Evolutionary conservation across 1,140 invertebrate genomes (phyloP).

Genomic region (Drosophila gunungcola): DNA sequence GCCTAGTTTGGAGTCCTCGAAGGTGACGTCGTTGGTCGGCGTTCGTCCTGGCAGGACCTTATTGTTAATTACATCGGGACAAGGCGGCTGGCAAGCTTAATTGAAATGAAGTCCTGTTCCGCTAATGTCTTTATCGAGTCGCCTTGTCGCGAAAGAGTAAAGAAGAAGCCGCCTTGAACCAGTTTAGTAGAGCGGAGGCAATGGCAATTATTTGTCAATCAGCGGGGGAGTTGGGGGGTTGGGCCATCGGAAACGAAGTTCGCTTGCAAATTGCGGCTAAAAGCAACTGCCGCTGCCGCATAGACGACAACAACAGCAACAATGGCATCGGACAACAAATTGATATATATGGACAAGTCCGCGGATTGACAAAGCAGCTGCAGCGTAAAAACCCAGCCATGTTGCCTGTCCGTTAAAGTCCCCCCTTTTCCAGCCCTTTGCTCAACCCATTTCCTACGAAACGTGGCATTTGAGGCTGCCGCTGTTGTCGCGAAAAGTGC

Average conservation of each 20-base stretch:
- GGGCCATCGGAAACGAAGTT: conserved; percentile 50
- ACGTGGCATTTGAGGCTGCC: conserved; percentile 60
- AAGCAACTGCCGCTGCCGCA: conserved; percentile 52
- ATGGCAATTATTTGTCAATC: conserved; percentile 59
- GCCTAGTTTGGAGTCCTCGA: conserved; percentile 38
- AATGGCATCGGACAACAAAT: conserved; percentile 70
- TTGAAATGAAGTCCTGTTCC: conserved; percentile 55
- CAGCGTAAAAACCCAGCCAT: conserved; percentile 72
- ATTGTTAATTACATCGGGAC: conserved; percentile 57
- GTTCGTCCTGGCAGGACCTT: conserved; percentile 18
- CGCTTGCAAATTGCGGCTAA: conserved; percentile 64
- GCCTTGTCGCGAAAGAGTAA: not conserved
- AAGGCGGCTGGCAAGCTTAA: conserved; percentile 57
- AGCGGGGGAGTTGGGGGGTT: not conserved
- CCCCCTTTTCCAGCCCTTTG: not conserved
- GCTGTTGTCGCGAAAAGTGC: conserved; percentile 71
- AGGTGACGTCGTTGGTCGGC: conserved; percentile 53
- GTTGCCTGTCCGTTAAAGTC: conserved; percentile 59
- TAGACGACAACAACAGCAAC: conserved; percentile 25
- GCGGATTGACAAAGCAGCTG: conserved; percentile 78
- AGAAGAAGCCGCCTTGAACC: conserved; percentile 6
- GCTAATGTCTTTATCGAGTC: conserved; percentile 57
- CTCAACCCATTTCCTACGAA: conserved; percentile 43
- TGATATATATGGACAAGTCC: conserved; percentile 78
- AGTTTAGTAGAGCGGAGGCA: conserved; percentile 21